phyloP scores from a whole-genome alignment of 2,113 vertebrate genomes.

The Fulmarus glacialis region DNA sequence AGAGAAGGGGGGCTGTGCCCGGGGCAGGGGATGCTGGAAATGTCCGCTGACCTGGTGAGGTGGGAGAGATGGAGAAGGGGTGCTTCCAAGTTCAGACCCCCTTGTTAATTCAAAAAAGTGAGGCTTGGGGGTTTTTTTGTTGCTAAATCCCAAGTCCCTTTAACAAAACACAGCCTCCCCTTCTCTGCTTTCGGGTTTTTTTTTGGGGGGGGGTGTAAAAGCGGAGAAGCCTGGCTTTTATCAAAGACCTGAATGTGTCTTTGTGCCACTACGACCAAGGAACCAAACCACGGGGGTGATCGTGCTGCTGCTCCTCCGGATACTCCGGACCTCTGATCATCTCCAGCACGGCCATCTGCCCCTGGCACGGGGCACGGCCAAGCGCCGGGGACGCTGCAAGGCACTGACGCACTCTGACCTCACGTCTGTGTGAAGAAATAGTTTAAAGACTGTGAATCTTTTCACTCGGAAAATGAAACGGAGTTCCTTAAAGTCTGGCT shows the following conservation, averaged over 20 bases:
- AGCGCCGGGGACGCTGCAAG: neutral
- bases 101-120: neutral
- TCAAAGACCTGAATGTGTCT: slow-evolving; percentile 41
- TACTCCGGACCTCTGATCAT: neutral
- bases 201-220: neutral
- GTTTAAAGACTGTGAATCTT: neutral
- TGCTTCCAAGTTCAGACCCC: neutral
- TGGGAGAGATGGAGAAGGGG: neutral
- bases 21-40: neutral
- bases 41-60: neutral
- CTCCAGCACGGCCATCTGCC: neutral
- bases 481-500: neutral
- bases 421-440: neutral
- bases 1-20: neutral
- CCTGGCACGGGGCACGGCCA: neutral
- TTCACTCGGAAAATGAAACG: neutral
- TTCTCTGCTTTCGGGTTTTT: neutral
- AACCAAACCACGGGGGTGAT: neutral
- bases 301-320: neutral
- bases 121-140: neutral
- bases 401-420: slow-evolving; percentile 4
- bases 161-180: neutral
- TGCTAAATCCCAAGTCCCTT: neutral
- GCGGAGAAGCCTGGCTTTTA: slow-evolving; percentile 35
- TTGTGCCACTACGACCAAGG: neutral